phyloP scores from a whole-genome alignment of 1,140 invertebrate species.

The Brachionus plicatilis region DNA sequence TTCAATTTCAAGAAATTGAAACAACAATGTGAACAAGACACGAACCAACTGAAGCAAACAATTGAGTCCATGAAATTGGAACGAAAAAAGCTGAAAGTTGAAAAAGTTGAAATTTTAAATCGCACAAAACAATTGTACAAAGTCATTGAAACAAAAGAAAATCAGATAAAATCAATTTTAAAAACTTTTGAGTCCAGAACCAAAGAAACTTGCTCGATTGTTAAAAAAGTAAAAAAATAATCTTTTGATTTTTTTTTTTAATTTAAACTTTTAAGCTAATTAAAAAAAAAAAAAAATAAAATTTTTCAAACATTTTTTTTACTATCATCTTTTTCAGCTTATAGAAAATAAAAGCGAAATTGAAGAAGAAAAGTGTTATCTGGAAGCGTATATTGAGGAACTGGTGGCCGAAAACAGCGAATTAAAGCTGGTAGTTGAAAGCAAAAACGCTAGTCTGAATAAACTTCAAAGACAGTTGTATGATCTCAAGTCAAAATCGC shows the following conservation, averaged over 20 bases:
- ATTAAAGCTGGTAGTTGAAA: not conserved
- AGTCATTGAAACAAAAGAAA: conserved; percentile 26
- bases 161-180: conserved; percentile 7
- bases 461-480: conserved; percentile 9
- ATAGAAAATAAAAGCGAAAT: conserved; percentile 26
- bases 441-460: conserved; percentile 1
- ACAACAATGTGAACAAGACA: not conserved
- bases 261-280: not conserved
- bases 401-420: conserved; percentile 5
- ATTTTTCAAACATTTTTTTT: no score
- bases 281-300: not conserved
- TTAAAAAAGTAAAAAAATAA: not conserved
- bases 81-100: not conserved
- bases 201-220: not conserved
- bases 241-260: no score
- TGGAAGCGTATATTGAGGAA: not conserved
- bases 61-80: not conserved
- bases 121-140: conserved; percentile 9
- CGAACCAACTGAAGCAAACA: not conserved
- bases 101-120: conserved; percentile 28
- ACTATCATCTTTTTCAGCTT: not conserved
- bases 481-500: conserved; percentile 12
- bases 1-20: not conserved
- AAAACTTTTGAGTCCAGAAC: not conserved
- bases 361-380: not conserved